Evolutionary conservation across 2,888 invertebrate species (phyloP).

Genomic region (Caradrina clavipalpis): DNA sequence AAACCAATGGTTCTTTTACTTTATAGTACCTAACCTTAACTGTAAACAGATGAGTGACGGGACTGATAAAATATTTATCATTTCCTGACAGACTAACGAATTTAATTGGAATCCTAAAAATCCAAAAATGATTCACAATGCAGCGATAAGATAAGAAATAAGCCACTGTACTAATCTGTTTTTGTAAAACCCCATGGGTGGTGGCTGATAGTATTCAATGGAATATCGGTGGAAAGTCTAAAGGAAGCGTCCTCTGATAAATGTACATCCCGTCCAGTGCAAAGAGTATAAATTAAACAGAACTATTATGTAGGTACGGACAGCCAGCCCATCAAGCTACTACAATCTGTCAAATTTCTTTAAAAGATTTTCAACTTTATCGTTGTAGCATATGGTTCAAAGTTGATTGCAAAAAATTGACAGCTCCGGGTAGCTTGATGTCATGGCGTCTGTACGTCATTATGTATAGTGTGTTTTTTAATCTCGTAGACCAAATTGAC

Average conservation of each 20-base stretch:
- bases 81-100: constrained; percentile 23
- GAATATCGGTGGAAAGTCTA: constrained; percentile 79
- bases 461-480: no score
- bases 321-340: no score
- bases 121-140: constrained; percentile 32
- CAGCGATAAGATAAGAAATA: constrained; percentile 72
- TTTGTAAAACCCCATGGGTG: constrained; percentile 72
- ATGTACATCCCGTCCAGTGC: constrained; percentile 79
- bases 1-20: neutral
- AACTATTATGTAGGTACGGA: constrained; percentile 5
- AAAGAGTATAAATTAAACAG: constrained; percentile 70
- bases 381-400: no score
- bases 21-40: neutral
- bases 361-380: no score
- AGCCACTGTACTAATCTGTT: constrained; percentile 75
- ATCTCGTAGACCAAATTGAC: no score
- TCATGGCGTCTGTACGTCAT: no score
- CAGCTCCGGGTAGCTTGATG: no score
- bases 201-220: constrained; percentile 79
- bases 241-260: constrained; percentile 81
- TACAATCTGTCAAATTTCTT: no score
- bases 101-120: constrained; percentile 19
- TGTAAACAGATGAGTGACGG: neutral
- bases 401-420: no score
- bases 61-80: constrained; percentile 23